Evolutionary conservation across 1,140 invertebrate genomes (phyloP), one percentile per base, ranked within the genome.

Genomic region (Apis mellifera): DNA sequence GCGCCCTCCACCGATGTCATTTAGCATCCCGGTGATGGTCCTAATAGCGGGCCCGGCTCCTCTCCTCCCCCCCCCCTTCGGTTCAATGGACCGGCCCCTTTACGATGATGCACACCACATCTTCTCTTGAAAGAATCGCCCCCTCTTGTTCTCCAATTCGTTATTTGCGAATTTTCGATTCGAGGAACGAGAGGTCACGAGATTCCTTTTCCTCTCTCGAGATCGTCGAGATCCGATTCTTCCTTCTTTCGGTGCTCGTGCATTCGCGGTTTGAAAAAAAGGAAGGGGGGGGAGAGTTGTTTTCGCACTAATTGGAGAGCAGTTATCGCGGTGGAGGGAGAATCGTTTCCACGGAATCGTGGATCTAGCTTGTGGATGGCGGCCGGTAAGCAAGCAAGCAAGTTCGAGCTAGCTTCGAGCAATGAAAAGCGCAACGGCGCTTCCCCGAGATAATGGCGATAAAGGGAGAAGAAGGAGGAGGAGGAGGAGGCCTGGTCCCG

Each of bases 281-380:
- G 89, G 79, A 85, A 86, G 75, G 32, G 32, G 32, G 32, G 32
- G 83, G 84, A 86, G 89, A 89, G 91, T 89, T 89, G 90, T 90
- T 93, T 86, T 87, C 84, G 85, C 91, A 90, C 91, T 93, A 93
- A 93, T 93, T 93, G 93, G 92, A 91, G 86, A 78, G 84, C 81
- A 88, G 80, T 88, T 93, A 93, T 93, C 92, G 71, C 71, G 89
- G 81, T 70, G 70, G 83, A 76, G 62, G 72, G 75, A 17, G 54
- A 88, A 92, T 93, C 92, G 91, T 89, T 87, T 93, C 92, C 90
- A 92, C 86, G 90, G 92, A 93, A 93, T 93, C 93, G 90, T 93
- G 90, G 87, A 93, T 91, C 90, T 90, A 89, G 86, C 83, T n/a
- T n/a, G n/a, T n/a, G 81, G 85, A 85, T 87, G 83, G 78, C 65